Percentiles rank a stretch among this genome's conserved stretches.
Conservation (phyloP, 2,797 vertebrate genomes). For the Anas acuta region DNA sequence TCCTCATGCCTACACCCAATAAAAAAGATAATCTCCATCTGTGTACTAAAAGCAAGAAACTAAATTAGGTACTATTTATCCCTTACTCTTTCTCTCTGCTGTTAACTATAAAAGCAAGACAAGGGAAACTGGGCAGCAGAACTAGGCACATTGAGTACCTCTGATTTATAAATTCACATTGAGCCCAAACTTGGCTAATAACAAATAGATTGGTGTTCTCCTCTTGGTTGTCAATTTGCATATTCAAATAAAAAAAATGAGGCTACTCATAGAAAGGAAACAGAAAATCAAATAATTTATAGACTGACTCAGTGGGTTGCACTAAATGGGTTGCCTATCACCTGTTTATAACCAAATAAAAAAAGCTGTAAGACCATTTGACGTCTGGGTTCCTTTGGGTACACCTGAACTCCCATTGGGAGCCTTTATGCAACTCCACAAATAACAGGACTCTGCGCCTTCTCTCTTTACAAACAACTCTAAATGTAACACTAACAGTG, state of each 20-base stretch:
- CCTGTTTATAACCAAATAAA: constrained; percentile 13
- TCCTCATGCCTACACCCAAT: too few species aligned
- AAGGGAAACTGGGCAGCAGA: background rate
- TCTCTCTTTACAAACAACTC: too few species aligned
- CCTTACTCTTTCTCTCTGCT: background rate
- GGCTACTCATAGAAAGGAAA: background rate
- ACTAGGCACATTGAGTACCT: rapidly evolving
- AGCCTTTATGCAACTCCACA: too few species aligned
- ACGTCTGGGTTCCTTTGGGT: background rate
- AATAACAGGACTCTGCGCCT: too few species aligned
- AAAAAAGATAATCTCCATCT: background rate
- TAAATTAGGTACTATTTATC: background rate
- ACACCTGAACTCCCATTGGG: too few species aligned
- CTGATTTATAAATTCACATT: background rate
- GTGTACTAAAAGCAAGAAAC: background rate
- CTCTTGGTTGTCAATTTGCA: background rate
- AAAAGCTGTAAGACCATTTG: constrained; percentile 29
- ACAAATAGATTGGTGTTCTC: background rate
- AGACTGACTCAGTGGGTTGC: background rate
- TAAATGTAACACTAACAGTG: too few species aligned
- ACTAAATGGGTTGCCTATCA: background rate
- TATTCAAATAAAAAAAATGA: background rate
- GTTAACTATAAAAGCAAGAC: background rate
- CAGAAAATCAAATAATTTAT: background rate
- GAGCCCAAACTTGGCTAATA: background rate